A percentile compares a stretch with the other conserved stretches of the same genome.
Evolutionary conservation across 2,113 vertebrate species (phyloP).

Genomic region (Leptocoma aspasia): DNA sequence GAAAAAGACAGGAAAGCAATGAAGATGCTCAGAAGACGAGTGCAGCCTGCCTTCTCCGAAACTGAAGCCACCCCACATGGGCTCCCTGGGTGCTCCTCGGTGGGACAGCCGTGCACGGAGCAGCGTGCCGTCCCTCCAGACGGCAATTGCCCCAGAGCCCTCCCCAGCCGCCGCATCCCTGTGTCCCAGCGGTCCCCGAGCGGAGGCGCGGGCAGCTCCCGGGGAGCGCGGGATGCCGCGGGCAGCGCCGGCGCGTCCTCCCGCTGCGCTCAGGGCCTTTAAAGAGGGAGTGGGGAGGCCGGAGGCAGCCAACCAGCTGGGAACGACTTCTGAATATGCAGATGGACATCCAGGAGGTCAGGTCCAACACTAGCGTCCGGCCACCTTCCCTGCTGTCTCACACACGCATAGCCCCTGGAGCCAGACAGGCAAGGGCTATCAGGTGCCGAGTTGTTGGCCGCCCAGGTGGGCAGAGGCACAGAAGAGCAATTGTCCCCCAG

Average conservation of each 20-base stretch:
- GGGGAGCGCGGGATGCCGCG: not conserved
- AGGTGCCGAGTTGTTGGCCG: not conserved
- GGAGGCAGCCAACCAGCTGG: constrained; percentile 66
- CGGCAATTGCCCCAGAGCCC: not conserved
- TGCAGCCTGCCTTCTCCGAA: not conserved
- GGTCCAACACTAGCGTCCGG: not conserved
- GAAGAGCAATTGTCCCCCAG: not conserved
- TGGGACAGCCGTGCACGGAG: not conserved
- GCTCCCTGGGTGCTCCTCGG: not conserved
- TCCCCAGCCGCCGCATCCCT: not conserved
- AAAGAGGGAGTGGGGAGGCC: constrained; percentile 37
- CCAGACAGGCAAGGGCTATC: not conserved
- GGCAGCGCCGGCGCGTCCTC: not conserved
- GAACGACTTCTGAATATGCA: constrained; percentile 75
- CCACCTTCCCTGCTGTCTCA: not conserved
- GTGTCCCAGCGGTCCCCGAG: accelerated
- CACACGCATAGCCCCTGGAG: accelerated
- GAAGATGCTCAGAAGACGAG: not conserved
- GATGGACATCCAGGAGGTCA: constrained; percentile 27
- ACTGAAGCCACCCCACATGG: accelerated
- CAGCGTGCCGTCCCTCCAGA: not conserved
- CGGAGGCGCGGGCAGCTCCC: not conserved
- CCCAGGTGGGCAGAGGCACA: not conserved
- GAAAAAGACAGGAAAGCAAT: not conserved
- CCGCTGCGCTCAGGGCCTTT: not conserved